Conservation (phyloP, 2,113 vertebrate species). For the Pelobates fuscus region DNA sequence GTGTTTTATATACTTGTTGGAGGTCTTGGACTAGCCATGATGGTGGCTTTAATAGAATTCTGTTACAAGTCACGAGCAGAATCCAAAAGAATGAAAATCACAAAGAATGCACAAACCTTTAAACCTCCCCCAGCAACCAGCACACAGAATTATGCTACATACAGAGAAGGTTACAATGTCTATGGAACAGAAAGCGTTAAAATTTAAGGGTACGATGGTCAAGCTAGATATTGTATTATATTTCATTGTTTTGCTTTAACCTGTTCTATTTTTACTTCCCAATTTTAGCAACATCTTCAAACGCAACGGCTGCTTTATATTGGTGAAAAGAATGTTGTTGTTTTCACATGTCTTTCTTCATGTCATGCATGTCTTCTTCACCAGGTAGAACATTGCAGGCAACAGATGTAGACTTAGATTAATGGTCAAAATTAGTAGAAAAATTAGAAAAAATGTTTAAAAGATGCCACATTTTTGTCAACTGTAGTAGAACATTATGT, state of each 20-base stretch:
- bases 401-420: no score
- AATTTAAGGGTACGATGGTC: slow-evolving; percentile 91
- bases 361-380: no score
- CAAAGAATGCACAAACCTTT: slow-evolving; percentile 98
- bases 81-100: slow-evolving; percentile 98
- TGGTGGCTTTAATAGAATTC: slow-evolving; percentile 99
- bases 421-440: no score
- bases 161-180: slow-evolving; percentile 99
- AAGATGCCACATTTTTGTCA: no score
- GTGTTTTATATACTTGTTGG: slow-evolving; percentile 99
- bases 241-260: neutral
- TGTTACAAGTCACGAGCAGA: slow-evolving; percentile 99
- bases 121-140: slow-evolving; percentile 94
- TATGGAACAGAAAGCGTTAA: slow-evolving; percentile 99
- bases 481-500: no score
- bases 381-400: no score
- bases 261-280: neutral
- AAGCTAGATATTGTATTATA: slow-evolving; percentile 45
- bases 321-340: slow-evolving; percentile 43
- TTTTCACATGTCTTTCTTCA: no score
- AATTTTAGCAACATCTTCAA: neutral
- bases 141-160: slow-evolving; percentile 98
- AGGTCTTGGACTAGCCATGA: slow-evolving; percentile 98
- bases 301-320: neutral
- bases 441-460: no score